Base-by-base conservation (phyloP, 2,113 vertebrate species). In the Chiloscyllium plagiosum region DNA sequence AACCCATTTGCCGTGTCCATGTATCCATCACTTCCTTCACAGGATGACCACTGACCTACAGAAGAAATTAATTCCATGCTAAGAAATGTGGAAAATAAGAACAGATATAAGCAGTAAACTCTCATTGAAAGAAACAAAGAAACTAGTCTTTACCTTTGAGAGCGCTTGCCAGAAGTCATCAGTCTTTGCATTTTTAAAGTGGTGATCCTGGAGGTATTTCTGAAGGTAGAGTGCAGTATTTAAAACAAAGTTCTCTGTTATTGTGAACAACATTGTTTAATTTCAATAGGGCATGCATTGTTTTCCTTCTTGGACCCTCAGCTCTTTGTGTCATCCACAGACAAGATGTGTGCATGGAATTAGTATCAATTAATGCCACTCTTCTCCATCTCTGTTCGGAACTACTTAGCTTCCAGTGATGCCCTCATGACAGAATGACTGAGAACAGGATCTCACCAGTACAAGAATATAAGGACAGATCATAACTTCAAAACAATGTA, bases 1-100 rank as follows among this genome's bases (percentile, higher is more conserved):
- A 99, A 2, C 99, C 99, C 99, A 99, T 99, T 97, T 99, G 99
- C 93, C 97, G 98, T 29, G 98, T 99, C 99, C 99, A 99, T 1
- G 98, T 99, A 96, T 99, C 98, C 99, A 99, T 99, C 0, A 99
- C 98, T 83, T 98, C 97, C 96, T 96, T 97, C 80, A 99, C 98
- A 29, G 97, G 97, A 47, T 98, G 42, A 0, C 90, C n/a, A 94
- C 99, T 99, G 96, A 98, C 98, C 99, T 99, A 95, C 90, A 65
- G 37, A 94, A 56, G 96, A 96, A 95, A 95, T 70, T 20, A 72
- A 95, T 33, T 29, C 69, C 72, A 26, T 33, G 42, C 37, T 72
- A 19, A 90, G 47, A 61, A 61, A 12, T 17, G 12, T 90, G 56
- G 52, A 90, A 52, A 33, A 19, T 29, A 72, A 12, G 13, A 47